Base-by-base conservation (phyloP, 2,113 vertebrate species). In the Crotalus horridus region DNA sequence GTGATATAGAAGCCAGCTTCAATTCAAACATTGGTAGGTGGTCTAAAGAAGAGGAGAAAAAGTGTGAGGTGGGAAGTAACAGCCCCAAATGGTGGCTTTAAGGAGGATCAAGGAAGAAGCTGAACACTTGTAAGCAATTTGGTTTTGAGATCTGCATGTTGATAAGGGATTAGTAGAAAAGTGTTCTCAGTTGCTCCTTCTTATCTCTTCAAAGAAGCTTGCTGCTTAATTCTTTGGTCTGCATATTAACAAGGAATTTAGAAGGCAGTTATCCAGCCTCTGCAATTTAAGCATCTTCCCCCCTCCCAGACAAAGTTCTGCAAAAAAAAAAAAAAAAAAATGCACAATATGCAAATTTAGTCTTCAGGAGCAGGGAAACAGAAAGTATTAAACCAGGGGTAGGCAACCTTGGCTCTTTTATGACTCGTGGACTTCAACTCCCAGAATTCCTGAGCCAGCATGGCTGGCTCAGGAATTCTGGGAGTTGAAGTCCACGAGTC, bases 11-110 rank as follows among this genome's bases (percentile, higher is more conserved):
- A 93, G 59, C 21, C 53, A 24, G 56, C 55, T 1, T 55, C 91
- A 90, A 59, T 3, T 93, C 89, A 85, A 92, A 94, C 94, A 96
- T 95, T 85, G 53, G 90, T 96, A 93, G 96, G 1, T 0, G 39
- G 11, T 29, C 59, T 85, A n/a, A 90, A 53, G 24, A 7, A 33
- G 58, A 93, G 29, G 54, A 17, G 17, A 58, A 55, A 46, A 89
- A 11, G 6, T 15, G n/a, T 12, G 6, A 6, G 9, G 21, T 3
- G 24, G 88, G 5, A 21, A 90, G 6, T 7, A 74, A 29, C 51
- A 91, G 93, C 93, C 88, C 1, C 1, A 64, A 69, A 94, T 29
- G 53, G 81, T 69, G 48, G 39, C 26, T 81, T 39, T 64, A 0
- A 0, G 43, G 55, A 58, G 46, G 4, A 39, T 1, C 51, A 89